phyloP scores from a whole-genome alignment of 30 jellyfish, hydroid and myxozoan genomes.

The Aurelia aurita complex sp. Pacific region DNA sequence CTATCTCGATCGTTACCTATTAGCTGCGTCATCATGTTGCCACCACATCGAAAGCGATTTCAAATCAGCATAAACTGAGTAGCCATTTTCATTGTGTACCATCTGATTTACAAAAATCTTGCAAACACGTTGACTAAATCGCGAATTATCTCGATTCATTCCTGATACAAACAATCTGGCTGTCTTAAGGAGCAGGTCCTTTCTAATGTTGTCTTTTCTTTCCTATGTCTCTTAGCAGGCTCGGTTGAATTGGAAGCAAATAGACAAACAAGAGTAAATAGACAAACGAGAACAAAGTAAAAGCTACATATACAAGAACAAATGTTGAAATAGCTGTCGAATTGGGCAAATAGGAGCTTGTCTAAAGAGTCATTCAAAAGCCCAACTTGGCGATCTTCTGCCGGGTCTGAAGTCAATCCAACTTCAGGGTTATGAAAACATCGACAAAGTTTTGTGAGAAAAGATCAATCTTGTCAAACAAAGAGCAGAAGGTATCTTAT shows the following conservation, averaged over 20 bases:
- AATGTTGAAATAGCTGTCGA: background rate
- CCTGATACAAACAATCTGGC: background rate
- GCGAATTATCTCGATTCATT: conserved; percentile 1
- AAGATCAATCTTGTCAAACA: no score
- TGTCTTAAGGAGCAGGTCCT: background rate
- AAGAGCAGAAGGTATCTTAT: no score
- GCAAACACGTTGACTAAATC: background rate
- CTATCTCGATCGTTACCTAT: background rate
- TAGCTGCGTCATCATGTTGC: background rate
- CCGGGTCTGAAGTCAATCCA: background rate
- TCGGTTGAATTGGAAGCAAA: background rate
- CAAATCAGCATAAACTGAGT: background rate
- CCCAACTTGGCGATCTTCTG: background rate
- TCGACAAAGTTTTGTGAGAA: no score
- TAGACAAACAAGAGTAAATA: no score
- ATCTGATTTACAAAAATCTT: background rate
- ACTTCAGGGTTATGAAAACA: no score
- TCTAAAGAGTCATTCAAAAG: background rate
- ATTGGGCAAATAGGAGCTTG: background rate
- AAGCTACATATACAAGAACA: background rate
- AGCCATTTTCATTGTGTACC: background rate
- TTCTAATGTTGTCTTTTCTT: background rate
- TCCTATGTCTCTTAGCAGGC: conserved; percentile 1
- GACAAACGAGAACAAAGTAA: no score
- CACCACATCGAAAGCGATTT: conserved; percentile 4